These are phyloP conservation scores for Artemia sinica DNA, from an alignment of 2,888 invertebrate genomes.

Conservation along the genomic window DNA sequence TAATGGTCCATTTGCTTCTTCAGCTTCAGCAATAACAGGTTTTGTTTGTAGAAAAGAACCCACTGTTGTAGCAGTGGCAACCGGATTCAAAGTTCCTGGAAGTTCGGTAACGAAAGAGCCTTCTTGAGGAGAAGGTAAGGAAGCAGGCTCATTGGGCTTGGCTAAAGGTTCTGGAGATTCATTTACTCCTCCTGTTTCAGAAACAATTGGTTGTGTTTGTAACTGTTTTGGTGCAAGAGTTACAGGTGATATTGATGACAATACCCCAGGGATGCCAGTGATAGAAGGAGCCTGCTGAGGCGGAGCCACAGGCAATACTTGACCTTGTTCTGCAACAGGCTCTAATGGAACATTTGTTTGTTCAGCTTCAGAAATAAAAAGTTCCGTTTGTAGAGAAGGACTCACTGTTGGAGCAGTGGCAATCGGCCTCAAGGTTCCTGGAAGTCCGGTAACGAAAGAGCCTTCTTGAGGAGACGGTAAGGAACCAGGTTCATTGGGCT, in stretches of 20 bases:
- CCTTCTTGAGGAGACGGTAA: neutral
- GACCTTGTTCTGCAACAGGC: neutral
- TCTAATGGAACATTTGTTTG: neutral
- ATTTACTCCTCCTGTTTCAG: too few relatives aligned
- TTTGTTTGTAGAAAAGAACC: neutral
- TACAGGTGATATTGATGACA: too few relatives aligned
- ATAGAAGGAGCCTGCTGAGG: slow-evolving; percentile 8
- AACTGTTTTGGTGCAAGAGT: too few relatives aligned
- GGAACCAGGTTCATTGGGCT: neutral
- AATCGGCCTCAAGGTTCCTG: neutral
- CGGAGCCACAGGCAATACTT: neutral
- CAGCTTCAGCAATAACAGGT: slow-evolving; percentile 1
- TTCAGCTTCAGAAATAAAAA: neutral
- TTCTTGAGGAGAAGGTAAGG: neutral
- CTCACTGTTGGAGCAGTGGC: neutral
- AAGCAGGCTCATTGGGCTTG: neutral
- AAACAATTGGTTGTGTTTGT: too few relatives aligned
- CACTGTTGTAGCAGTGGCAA: neutral
- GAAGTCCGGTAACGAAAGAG: neutral
- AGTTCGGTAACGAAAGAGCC: neutral
- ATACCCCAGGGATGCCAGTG: too few relatives aligned
- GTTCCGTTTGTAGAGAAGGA: neutral
- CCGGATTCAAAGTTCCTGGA: slow-evolving; percentile 1
- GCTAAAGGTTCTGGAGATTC: neutral
- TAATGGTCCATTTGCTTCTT: too few relatives aligned